Base-by-base conservation (phyloP, 2,888 invertebrate species). In the Cantharis flavilabris region DNA sequence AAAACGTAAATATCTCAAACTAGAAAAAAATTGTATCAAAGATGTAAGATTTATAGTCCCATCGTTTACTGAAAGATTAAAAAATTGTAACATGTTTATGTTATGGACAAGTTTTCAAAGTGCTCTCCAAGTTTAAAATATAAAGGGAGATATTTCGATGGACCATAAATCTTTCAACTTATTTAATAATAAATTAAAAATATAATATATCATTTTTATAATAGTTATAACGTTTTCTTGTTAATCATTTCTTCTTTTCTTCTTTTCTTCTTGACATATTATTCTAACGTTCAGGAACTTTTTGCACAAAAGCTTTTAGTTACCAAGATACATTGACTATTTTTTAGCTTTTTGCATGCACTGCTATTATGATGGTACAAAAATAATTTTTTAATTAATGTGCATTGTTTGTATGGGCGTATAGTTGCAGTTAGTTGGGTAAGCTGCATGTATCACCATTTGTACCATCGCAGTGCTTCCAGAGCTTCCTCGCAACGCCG, bases 401-500 rank as follows among this genome's bases (percentile, higher is more conserved):
- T 70, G 67, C 63, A 70, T 71, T 75, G 78, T 33, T 33, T 33
- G 33, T 63, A 70, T 78, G 78, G 72, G 69, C 67, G 78, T 78
- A 75, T 78, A 75, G 78, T 78, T 78, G 78, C 78, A 78, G 78
- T 78, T 75, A 75, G 75, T 75, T 78, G 78, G 78, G 84, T 85
- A 81, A 84, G 84, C 79, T 84, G 84, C 82, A 83, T 86, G 82
- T 84, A 83, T 83, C 84, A 85, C 76, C 84, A 84, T 81, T 80
- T 84, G 73, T 83, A 83, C 70, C 79, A 81, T 74, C 81, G 83
- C 79, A 82, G 84, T 77, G 78, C 81, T 79, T 81, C 83, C 77
- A 85, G 85, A 80, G 84, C 84, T 71, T 65, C 65, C 23, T 83
- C 86, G 71, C 84, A 85, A 84, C 82, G 88, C 76, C 85, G 88